These are phyloP conservation scores for Biston betularia DNA, from an alignment of 2,888 invertebrate species.

Conservation along the genomic window DNA sequence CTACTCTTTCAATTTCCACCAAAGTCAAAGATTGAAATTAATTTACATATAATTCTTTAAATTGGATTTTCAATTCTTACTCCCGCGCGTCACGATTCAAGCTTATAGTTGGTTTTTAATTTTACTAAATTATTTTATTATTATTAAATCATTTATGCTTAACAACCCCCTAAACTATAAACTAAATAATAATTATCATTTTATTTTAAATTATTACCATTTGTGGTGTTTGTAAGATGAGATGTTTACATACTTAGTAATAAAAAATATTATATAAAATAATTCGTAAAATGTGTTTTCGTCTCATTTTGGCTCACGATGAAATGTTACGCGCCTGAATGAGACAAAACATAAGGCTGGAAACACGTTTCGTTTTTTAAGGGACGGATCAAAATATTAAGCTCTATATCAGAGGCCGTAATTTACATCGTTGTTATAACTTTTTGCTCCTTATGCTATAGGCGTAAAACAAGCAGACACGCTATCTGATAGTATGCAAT, in stretches of 20 bases:
- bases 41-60: background rate
- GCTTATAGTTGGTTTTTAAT: background rate
- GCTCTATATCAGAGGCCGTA: background rate
- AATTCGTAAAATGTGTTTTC: background rate
- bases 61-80: background rate
- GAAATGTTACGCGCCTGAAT: background rate
- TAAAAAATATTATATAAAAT: background rate
- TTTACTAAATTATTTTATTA: constrained; percentile 2
- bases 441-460: no score
- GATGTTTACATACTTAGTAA: constrained; percentile 6
- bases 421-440: background rate
- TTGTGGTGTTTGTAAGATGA: constrained; percentile 21
- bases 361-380: background rate
- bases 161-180: constrained; percentile 48
- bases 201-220: constrained; percentile 32
- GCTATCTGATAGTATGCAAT: no score
- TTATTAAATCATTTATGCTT: constrained; percentile 54
- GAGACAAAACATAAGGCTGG: background rate
- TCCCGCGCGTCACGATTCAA: constrained; percentile 9
- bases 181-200: constrained; percentile 44
- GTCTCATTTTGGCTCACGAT: background rate
- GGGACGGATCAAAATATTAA: background rate
- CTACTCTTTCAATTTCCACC: background rate
- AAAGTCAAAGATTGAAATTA: background rate
- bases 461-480: no score